These are phyloP conservation scores for Lobophora halterata DNA, from an alignment of 2,888 invertebrate genomes.

Conservation along the genomic window DNA sequence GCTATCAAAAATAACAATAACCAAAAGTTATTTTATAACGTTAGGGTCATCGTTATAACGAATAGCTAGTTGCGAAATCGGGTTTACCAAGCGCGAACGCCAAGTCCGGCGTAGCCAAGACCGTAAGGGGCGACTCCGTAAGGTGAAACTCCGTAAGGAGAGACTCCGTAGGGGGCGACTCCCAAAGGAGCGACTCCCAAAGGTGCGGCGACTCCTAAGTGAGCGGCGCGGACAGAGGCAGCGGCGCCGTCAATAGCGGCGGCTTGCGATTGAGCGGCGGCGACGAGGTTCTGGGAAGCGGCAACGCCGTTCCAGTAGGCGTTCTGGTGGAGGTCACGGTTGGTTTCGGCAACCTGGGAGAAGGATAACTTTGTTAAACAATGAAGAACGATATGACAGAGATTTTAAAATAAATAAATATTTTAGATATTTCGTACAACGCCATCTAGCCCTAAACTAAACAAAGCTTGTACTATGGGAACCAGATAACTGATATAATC, in stretches of 20 bases:
- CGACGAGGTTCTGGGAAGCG: conserved; percentile 66
- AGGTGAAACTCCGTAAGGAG: conserved; percentile 35
- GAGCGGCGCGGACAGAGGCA: conserved; percentile 41
- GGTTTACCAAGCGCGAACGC: conserved; percentile 67
- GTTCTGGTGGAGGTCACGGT: conserved; percentile 68
- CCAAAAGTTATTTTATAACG: background rate
- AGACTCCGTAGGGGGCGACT: conserved; percentile 28
- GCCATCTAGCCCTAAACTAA: too few relatives aligned
- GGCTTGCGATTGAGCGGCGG: conserved; percentile 70
- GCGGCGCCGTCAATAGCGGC: conserved; percentile 60
- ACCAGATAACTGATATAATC: too few relatives aligned
- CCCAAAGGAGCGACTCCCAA: conserved; percentile 25
- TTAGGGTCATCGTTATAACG: conserved; percentile 6
- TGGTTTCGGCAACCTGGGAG: conserved; percentile 59
- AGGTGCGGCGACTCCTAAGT: conserved; percentile 33
- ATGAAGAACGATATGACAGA: too few relatives aligned
- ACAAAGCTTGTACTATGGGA: too few relatives aligned
- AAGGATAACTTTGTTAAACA: too few relatives aligned
- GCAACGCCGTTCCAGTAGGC: conserved; percentile 69
- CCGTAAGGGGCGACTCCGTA: conserved; percentile 25
- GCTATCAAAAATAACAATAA: conserved; percentile 9
- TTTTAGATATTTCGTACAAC: too few relatives aligned
- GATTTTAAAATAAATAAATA: too few relatives aligned
- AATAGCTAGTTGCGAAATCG: conserved; percentile 17
- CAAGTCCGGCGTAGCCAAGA: conserved; percentile 29